These are phyloP conservation scores for Nothocercus nigrocapillus DNA, from an alignment of 2,113 vertebrate species.

Conservation along the genomic window DNA sequence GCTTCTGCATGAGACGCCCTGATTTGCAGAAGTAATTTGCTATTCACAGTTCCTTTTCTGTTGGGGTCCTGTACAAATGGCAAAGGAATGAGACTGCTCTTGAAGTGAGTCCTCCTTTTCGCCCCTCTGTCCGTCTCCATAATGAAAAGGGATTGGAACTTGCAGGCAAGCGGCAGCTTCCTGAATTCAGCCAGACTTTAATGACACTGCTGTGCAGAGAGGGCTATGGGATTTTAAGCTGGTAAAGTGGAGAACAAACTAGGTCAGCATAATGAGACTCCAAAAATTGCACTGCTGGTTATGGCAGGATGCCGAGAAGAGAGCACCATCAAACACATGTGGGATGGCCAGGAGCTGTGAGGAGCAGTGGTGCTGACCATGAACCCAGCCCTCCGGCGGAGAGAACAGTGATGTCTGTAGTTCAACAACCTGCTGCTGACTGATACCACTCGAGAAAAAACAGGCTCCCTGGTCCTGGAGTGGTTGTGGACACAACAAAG, in stretches of 20 bases:
- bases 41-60: conserved; percentile 15
- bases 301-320: background rate
- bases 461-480: background rate
- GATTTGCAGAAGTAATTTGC: conserved; percentile 54
- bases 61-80: conserved; percentile 22
- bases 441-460: background rate
- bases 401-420: background rate
- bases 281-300: conserved; percentile 9
- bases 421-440: background rate
- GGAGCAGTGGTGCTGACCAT: background rate
- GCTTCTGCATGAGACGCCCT: background rate
- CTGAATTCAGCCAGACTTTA: conserved; percentile 32
- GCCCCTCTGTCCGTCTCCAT: background rate
- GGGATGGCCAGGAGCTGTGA: background rate
- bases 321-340: background rate
- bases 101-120: conserved; percentile 22
- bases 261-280: conserved; percentile 57
- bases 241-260: conserved; percentile 54
- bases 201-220: conserved; percentile 32
- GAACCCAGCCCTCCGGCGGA: background rate
- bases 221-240: background rate
- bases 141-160: conserved; percentile 56
- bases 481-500: background rate
- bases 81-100: background rate
- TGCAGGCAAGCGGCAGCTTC: conserved; percentile 35